Percentiles rank a stretch among this genome's conserved stretches.
phyloP scores from a whole-genome alignment of 1,140 invertebrate genomes.

The Augochlora pura region DNA sequence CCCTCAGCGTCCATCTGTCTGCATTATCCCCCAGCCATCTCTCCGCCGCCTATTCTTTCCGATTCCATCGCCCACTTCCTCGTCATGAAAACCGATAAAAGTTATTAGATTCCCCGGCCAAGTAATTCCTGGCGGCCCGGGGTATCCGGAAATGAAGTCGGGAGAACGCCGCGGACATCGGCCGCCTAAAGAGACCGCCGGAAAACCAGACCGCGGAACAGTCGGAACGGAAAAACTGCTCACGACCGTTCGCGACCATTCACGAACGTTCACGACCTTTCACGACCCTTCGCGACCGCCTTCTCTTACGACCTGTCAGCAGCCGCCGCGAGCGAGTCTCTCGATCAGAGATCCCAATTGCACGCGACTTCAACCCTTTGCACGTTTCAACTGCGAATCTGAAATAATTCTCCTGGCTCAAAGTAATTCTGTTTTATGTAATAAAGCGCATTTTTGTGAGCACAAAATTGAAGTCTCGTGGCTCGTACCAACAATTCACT shows the following conservation, averaged over 20 bases:
- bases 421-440: too few relatives aligned
- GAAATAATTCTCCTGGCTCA: too few relatives aligned
- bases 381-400: too few relatives aligned
- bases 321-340: too few relatives aligned
- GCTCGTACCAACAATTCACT: too few relatives aligned
- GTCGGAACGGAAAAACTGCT: not conserved
- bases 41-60: conserved; percentile 25
- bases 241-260: not conserved
- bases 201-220: not conserved
- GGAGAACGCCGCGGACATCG: not conserved
- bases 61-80: not conserved
- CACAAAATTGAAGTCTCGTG: too few relatives aligned
- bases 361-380: too few relatives aligned
- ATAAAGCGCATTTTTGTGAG: too few relatives aligned
- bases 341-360: too few relatives aligned
- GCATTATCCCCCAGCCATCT: conserved; percentile 42
- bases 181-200: not conserved
- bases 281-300: not conserved
- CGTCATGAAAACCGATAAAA: conserved; percentile 47
- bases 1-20: conserved; percentile 31
- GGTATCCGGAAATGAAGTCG: conserved; percentile 39
- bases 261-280: too few relatives aligned
- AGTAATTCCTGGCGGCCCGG: conserved; percentile 33
- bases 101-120: conserved; percentile 41
- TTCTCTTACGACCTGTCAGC: not conserved